Conservation (phyloP, 53 echinoderm and acorn worm species). For the Stichopus horrens region DNA sequence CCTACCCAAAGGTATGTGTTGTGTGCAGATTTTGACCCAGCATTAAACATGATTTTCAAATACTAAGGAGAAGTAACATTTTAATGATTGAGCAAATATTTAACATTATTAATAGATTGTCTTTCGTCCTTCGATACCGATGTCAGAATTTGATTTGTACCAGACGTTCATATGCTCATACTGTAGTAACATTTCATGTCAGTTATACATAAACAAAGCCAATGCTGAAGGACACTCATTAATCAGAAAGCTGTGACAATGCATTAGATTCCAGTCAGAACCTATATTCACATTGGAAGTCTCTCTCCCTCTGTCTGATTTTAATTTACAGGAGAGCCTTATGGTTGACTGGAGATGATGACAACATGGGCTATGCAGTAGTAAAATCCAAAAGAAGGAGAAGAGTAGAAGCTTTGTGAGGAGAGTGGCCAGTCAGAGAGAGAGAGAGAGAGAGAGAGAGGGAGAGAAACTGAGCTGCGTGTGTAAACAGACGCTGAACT, state of each 20-base stretch:
- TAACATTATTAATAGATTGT: too few relatives aligned
- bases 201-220: too few relatives aligned
- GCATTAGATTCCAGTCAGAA: background rate
- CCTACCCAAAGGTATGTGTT: too few relatives aligned
- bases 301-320: slow-evolving; percentile 9
- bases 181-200: too few relatives aligned
- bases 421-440: background rate
- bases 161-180: too few relatives aligned
- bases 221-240: slow-evolving; percentile 26
- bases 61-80: too few relatives aligned
- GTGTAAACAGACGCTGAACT: slow-evolving; percentile 21
- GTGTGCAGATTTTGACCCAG: too few relatives aligned
- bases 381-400: slow-evolving; percentile 30
- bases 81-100: too few relatives aligned
- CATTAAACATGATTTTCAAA: too few relatives aligned
- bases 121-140: too few relatives aligned
- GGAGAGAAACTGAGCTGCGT: background rate
- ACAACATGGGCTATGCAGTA: background rate
- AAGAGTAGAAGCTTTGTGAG: background rate
- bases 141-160: too few relatives aligned
- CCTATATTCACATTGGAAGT: slow-evolving; percentile 1
- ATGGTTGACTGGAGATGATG: slow-evolving; percentile 18
- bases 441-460: background rate
- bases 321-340: slow-evolving; percentile 27
- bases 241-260: slow-evolving; percentile 24